Percentiles rank a stretch among this genome's conserved stretches.
Conservation (phyloP, 2,113 vertebrate genomes). For the Syrrhaptes paradoxus region DNA sequence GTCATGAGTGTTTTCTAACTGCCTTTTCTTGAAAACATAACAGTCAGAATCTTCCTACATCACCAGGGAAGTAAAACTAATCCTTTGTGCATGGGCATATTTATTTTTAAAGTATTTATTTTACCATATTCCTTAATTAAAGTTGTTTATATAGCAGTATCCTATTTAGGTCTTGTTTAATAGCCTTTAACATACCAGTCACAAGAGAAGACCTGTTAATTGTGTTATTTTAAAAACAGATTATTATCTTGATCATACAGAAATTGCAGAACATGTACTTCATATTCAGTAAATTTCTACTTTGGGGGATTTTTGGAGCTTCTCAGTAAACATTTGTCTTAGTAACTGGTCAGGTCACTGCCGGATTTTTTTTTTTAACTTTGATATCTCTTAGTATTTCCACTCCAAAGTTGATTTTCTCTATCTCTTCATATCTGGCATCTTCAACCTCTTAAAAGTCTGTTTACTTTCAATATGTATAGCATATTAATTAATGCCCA, state of each 20-base stretch:
- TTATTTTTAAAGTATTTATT: neutral
- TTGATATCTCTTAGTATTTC: neutral
- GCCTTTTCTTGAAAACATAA: neutral
- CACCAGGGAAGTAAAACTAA: neutral
- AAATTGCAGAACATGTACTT: neutral
- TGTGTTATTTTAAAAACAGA: neutral
- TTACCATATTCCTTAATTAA: neutral
- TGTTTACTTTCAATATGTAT: neutral
- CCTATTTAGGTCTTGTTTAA: neutral
- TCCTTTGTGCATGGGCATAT: neutral
- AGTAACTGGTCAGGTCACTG: neutral
- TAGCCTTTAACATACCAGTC: neutral
- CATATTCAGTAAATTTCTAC: neutral
- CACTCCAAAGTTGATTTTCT: neutral
- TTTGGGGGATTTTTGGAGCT: neutral
- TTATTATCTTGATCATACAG: neutral
- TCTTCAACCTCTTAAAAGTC: neutral
- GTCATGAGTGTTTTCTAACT: neutral
- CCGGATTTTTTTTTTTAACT: neutral
- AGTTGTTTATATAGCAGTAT: neutral
- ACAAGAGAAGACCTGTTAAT: neutral
- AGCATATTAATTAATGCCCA: neutral
- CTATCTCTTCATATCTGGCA: neutral
- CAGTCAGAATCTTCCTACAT: neutral
- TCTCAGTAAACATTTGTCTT: neutral